Base-by-base conservation (phyloP, 2,797 vertebrate genomes). In the Enteromius argenteus region DNA sequence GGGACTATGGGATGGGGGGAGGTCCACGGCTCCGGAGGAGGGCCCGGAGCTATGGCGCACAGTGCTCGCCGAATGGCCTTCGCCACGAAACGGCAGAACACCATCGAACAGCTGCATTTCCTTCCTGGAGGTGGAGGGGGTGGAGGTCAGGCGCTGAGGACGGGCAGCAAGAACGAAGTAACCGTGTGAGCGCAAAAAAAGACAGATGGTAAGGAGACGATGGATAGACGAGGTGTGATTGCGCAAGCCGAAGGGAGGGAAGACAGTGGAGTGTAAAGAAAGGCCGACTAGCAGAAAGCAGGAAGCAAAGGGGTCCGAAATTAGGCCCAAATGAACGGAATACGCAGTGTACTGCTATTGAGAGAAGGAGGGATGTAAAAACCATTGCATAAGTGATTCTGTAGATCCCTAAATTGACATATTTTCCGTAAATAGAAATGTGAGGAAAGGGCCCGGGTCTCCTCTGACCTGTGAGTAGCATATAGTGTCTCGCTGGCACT, bases 131-230 rank as follows among this genome's bases (percentile, higher is more conserved):
- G 94, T 73, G 93, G 77, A 51, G 87, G 93, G 73, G 86, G 73
- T 51, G 87, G 81, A 37, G 79, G 92, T 89, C 95, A 93, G 94
- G 96, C 49, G 91, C 91, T 97, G 91, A 95, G 96, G 91, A 97
- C 96, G 14, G 96, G 95, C 83, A 97, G 96, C 93, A 97, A 97
- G 94, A 97, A 97, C 9, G 97, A 97, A 93, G 97, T 97, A 91
- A 97, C 96, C 0, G 97, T 97, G 92, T 97, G 93, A 95, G 85
- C 3, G 72, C 66, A 32, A 79, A 42, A 32, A 51, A 80, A 67
- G 62, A 67, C 72, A 58, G 73, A 83, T 68, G 56, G 44, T 35
- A 79, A 58, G 81, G 81, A 77, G 30, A 80, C 39, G 79, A 75
- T 58, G 80, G 84, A 84, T 49, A 69, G 81, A 79, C 37, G 23